phyloP scores from a whole-genome alignment of 2,113 vertebrate genomes.

The Condylura cristata region DNA sequence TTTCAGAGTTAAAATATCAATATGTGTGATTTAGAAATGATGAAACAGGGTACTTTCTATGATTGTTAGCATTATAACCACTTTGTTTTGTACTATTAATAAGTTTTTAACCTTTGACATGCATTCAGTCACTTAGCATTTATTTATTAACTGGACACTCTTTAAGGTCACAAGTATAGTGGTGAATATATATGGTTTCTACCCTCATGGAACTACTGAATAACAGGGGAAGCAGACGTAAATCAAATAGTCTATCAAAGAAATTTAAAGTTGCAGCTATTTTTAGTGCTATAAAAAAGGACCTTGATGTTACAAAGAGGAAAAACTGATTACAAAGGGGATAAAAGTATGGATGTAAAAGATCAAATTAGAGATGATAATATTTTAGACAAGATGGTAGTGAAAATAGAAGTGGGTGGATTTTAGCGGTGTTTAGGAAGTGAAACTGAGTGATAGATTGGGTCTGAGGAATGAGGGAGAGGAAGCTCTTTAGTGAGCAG shows the following conservation, averaged over 20 bases:
- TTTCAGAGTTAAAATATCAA: conserved; percentile 43
- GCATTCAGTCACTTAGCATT: not conserved
- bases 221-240: not conserved
- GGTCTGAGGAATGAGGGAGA: not conserved
- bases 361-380: not conserved
- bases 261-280: not conserved
- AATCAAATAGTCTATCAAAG: not conserved
- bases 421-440: not conserved
- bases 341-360: not conserved
- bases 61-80: not conserved
- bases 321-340: not conserved
- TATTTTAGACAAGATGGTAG: not conserved
- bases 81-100: not conserved
- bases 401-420: not conserved
- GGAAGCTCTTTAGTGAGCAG: not conserved
- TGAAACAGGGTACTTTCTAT: not conserved
- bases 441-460: not conserved
- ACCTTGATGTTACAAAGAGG: not conserved
- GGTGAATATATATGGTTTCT: not conserved
- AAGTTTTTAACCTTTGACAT: not conserved
- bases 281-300: not conserved
- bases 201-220: not conserved
- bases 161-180: not conserved
- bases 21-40: not conserved
- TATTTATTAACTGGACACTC: not conserved